These are phyloP conservation scores for Cololabis saira DNA, from an alignment of 2,113 vertebrate species.

Conservation along the genomic window DNA sequence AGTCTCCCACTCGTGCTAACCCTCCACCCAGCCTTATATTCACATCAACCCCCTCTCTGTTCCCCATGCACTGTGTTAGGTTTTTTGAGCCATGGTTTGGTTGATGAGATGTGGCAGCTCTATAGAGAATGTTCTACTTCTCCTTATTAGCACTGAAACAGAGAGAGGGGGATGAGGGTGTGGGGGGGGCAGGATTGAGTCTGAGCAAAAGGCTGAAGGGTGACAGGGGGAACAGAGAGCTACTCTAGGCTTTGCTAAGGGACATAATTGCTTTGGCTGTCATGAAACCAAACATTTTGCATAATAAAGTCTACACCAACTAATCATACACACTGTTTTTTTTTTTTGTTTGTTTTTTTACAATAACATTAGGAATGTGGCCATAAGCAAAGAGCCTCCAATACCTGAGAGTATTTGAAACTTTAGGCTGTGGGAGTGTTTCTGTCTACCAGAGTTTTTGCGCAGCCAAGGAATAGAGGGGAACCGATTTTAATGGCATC, in stretches of 20 bases:
- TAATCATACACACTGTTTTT: background rate
- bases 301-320: background rate
- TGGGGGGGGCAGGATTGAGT: conserved; percentile 33
- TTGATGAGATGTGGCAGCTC: conserved; percentile 78
- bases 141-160: conserved; percentile 71
- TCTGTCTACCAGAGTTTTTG: too few species aligned
- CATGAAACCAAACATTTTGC: background rate
- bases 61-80: conserved; percentile 8
- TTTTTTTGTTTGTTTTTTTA: too few species aligned
- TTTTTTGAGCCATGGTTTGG: conserved; percentile 62
- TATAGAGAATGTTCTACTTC: conserved; percentile 70
- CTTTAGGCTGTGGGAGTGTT: too few species aligned
- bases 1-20: conserved; percentile 8
- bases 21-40: conserved; percentile 30
- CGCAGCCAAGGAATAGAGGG: too few species aligned
- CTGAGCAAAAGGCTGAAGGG: conserved; percentile 24
- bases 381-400: too few species aligned
- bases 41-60: conserved; percentile 8
- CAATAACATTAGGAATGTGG: too few species aligned
- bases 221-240: conserved; percentile 22
- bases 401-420: too few species aligned
- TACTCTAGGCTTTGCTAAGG: conserved; percentile 8
- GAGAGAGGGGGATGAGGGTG: conserved; percentile 1
- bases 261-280: background rate
- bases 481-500: too few species aligned